These are phyloP conservation scores for Cromileptes altivelis DNA, from an alignment of 2,113 vertebrate genomes.

Conservation along the genomic window DNA sequence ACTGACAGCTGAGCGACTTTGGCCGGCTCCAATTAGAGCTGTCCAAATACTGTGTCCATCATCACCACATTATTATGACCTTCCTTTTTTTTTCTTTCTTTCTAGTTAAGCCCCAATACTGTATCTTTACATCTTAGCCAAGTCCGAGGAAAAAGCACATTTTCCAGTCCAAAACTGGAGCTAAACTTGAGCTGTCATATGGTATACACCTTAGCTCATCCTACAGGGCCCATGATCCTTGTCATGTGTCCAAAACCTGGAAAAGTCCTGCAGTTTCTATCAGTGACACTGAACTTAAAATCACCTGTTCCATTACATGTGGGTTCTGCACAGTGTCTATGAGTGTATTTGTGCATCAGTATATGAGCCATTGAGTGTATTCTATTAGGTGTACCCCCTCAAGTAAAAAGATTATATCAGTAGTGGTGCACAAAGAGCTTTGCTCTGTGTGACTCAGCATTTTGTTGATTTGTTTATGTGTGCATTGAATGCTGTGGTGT, in stretches of 20 bases:
- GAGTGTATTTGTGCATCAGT: neutral
- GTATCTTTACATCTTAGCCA: constrained; percentile 2
- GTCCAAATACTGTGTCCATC: constrained; percentile 34
- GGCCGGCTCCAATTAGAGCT: constrained; percentile 8
- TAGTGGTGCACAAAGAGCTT: neutral
- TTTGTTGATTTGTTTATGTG: neutral
- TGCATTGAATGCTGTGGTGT: neutral
- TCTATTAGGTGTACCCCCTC: neutral
- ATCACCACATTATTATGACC: constrained; percentile 37
- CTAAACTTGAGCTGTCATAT: too few relatives aligned
- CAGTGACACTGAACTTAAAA: neutral
- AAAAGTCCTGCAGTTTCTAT: neutral
- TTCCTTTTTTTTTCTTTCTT: neutral
- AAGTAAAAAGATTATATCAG: neutral
- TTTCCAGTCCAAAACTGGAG: neutral
- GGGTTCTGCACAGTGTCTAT: neutral
- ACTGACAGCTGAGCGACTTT: constrained; percentile 30
- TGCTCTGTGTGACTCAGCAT: too few relatives aligned
- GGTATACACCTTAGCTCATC: too few relatives aligned
- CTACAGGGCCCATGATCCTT: neutral
- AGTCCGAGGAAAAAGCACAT: neutral
- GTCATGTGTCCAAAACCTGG: neutral
- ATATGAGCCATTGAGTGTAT: neutral
- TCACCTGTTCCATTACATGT: neutral
- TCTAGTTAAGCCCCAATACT: neutral